Evolutionary conservation across 53 echinoderm and acorn worm genomes (phyloP), one percentile per base, ranked within the genome.

Genomic region (Echinometra lucunter): DNA sequence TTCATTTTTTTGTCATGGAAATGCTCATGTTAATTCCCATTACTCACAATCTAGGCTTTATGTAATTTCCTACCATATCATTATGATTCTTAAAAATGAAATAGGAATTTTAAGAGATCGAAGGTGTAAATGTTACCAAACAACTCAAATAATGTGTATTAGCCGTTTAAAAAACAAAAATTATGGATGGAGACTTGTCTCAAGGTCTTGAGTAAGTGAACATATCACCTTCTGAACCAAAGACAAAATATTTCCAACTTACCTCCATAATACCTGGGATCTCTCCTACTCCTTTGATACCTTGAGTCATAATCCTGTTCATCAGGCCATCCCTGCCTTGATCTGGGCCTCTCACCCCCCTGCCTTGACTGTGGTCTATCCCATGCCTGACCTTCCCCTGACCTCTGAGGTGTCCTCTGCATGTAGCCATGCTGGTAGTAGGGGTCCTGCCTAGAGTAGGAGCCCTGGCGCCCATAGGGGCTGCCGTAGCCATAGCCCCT

Each of bases 281-380:
- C 96, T 66, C 88, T 95, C 66, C 94, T 91, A 74, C 91, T 90
- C 47, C 93, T 82, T 60, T 83, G 90, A 85, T 95, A 93, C 55
- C 95, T 96, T 16, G 92, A 74, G 72, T 97, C 95, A 66, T 69
- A 90, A 35, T 85, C 81, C 44, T 85, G 88, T 18, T 88, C 66
- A 25, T 94, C 94, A 12, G 87, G 80, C 89, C 94, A 94, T 27
- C 96, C 97, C 87, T 98, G 97, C 74, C 97, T 74, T 37, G 97
- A 97, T 13, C 92, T 44, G 2, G 97, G 96, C 47, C 98, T 88
- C 37, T 97, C 97, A 23, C 70, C 88, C 67, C 97, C 96, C 28
- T 97, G 96, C 85, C 95, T 93, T 1, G 97, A 95, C 67, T 83
- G 70, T 42, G 97, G 94, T 55, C 60, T 44, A 1, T 92, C 75